These are phyloP conservation scores for Grantiella picta DNA, from an alignment of 2,113 vertebrate species.

Conservation along the genomic window DNA sequence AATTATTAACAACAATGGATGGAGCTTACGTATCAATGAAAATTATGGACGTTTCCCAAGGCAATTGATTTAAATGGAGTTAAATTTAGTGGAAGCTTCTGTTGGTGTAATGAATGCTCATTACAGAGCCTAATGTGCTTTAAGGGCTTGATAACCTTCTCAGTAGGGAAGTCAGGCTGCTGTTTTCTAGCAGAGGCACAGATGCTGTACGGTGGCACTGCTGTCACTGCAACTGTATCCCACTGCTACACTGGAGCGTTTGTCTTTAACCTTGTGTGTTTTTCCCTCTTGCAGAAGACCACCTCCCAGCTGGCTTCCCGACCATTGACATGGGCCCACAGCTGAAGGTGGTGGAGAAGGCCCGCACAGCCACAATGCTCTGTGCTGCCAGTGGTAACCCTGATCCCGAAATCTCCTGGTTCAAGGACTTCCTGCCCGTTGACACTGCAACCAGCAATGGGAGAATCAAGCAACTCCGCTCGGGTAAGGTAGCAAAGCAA, in stretches of 20 bases:
- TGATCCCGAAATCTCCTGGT: constrained; percentile 96
- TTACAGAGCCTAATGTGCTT: constrained; percentile 56
- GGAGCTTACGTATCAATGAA: constrained; percentile 40
- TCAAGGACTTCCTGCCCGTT: constrained; percentile 96
- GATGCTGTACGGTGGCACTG: not conserved
- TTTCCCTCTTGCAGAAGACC: constrained; percentile 81
- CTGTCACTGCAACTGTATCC: not conserved
- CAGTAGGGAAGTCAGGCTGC: constrained; percentile 40
- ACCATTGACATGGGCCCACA: constrained; percentile 97
- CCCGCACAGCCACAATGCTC: constrained; percentile 94
- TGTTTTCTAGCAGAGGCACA: constrained; percentile 43
- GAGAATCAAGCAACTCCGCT: constrained; percentile 94
- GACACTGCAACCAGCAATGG: constrained; percentile 89
- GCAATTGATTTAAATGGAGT: constrained; percentile 55
- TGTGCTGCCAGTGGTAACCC: constrained; percentile 95
- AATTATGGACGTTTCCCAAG: constrained; percentile 46
- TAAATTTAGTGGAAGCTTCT: constrained; percentile 61
- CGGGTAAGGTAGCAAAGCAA: constrained; percentile 81
- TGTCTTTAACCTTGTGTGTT: constrained; percentile 2
- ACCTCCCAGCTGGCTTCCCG: constrained; percentile 92
- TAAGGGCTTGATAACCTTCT: constrained; percentile 50
- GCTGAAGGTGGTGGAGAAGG: constrained; percentile 95
- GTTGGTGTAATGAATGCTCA: constrained; percentile 57
- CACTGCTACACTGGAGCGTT: fast-evolving
- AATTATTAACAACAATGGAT: constrained; percentile 50